phyloP scores from a whole-genome alignment of 2,113 vertebrate species.

The Ammospiza nelsoni region DNA sequence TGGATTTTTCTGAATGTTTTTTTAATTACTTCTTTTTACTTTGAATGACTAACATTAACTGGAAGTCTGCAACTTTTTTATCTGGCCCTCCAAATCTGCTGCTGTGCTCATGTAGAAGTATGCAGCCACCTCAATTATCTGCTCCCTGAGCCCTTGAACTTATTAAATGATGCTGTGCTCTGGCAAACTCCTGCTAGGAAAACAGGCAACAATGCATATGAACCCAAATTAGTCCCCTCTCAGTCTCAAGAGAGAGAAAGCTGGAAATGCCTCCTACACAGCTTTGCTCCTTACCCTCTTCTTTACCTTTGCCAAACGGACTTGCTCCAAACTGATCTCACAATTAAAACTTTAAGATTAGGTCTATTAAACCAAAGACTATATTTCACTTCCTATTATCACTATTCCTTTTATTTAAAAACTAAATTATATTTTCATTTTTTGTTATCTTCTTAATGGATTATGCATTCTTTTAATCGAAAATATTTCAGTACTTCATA shows the following conservation, averaged over 20 bases:
- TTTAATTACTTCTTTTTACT: not conserved
- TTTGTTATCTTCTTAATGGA: not conserved
- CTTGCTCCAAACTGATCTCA: not conserved
- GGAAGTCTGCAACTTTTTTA: not conserved
- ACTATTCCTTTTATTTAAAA: not conserved
- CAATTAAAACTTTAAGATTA: not conserved
- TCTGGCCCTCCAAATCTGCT: not conserved
- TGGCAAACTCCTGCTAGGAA: not conserved
- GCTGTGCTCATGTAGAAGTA: not conserved
- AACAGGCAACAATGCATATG: not conserved
- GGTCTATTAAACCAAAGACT: not conserved
- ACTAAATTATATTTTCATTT: not conserved
- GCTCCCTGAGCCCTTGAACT: not conserved
- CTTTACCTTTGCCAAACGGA: not conserved
- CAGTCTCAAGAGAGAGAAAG: not conserved
- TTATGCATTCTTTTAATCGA: accelerated
- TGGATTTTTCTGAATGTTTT: not conserved
- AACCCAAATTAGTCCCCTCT: not conserved
- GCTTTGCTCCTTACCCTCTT: not conserved
- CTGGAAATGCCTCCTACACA: not conserved
- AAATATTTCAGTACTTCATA: not conserved
- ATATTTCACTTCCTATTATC: not conserved
- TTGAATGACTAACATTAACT: not conserved
- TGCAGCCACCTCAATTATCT: not conserved
- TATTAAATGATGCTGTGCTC: not conserved